Evolutionary conservation across 2,113 vertebrate genomes (phyloP).

Genomic region (Macheiramphus alcinus): DNA sequence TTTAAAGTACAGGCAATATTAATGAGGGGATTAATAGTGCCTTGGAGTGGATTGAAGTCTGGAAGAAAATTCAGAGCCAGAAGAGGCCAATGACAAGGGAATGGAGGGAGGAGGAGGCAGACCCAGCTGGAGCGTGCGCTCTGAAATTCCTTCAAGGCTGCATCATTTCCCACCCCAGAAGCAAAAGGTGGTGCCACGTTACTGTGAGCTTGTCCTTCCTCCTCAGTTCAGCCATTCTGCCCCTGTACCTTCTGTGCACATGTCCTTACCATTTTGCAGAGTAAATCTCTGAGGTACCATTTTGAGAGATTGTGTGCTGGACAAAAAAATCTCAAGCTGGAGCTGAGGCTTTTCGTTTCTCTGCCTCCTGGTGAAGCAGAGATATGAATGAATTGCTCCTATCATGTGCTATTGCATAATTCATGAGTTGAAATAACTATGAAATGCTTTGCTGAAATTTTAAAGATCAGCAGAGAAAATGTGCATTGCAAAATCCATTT

Average conservation of each 20-base stretch:
- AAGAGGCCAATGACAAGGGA: neutral
- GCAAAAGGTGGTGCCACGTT: neutral
- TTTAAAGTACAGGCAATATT: neutral
- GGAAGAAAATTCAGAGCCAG: neutral
- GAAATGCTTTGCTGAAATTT: neutral
- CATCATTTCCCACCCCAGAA: neutral
- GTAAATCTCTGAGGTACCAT: neutral
- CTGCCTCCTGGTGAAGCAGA: neutral
- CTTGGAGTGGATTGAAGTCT: neutral
- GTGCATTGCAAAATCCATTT: neutral
- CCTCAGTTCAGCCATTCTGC: neutral
- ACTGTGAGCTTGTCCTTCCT: neutral
- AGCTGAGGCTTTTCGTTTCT: neutral
- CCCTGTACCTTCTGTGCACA: accelerated
- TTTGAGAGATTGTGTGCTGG: neutral
- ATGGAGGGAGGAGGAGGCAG: neutral
- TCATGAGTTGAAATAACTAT: conserved; percentile 1
- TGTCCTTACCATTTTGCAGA: neutral
- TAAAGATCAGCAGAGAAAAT: neutral
- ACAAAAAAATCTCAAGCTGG: neutral
- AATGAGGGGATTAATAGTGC: neutral
- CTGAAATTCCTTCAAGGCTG: neutral
- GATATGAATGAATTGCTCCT: neutral
- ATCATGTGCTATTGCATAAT: neutral
- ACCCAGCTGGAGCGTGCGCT: accelerated